Percentiles rank a stretch among this genome's conserved stretches.
These are phyloP conservation scores for Premnoplex brunnescens DNA, from an alignment of 2,797 vertebrate species.

Conservation along the genomic window DNA sequence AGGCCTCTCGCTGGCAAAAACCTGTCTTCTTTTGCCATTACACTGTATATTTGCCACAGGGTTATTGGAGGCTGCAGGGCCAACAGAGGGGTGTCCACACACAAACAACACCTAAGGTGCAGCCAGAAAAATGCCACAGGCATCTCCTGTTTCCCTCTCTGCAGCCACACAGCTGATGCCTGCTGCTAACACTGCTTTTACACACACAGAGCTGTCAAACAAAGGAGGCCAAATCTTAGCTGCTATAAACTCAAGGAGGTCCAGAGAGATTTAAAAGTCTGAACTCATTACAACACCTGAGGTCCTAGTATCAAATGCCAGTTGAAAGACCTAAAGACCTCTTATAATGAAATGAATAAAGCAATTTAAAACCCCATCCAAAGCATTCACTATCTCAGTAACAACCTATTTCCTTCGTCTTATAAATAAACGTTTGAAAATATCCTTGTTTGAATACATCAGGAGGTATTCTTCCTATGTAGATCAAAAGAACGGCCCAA, in stretches of 20 bases:
- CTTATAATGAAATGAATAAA: background rate
- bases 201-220: background rate
- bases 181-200: background rate
- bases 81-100: background rate
- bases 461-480: background rate
- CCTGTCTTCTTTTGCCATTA: background rate
- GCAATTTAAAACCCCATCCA: background rate
- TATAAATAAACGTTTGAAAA: background rate
- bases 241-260: background rate
- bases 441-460: background rate
- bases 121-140: background rate
- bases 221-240: background rate
- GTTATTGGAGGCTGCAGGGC: background rate
- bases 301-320: background rate
- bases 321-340: background rate
- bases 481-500: background rate
- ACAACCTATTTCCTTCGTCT: background rate
- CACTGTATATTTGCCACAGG: background rate
- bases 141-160: background rate
- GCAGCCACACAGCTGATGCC: background rate
- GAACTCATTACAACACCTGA: constrained; percentile 7
- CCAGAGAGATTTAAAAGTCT: background rate
- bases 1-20: background rate
- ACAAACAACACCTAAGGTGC: background rate
- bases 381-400: background rate